phyloP scores from a whole-genome alignment of 2,888 invertebrate species.

The Melipona bicolor region DNA sequence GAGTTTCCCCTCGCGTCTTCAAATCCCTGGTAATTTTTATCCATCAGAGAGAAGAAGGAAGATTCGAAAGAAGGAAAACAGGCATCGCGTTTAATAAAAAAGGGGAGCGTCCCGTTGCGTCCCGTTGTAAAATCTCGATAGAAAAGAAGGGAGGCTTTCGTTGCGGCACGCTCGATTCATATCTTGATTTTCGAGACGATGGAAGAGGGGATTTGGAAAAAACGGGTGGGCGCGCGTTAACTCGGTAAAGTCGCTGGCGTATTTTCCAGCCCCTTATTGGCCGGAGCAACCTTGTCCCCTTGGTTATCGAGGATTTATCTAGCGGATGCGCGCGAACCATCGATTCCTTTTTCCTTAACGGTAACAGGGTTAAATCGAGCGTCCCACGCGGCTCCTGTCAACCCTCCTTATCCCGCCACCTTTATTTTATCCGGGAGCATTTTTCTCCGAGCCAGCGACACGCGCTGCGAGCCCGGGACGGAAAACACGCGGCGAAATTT shows the following conservation, averaged over 20 bases:
- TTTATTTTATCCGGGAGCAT: conserved; percentile 66
- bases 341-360: conserved; percentile 73
- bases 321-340: conserved; percentile 70
- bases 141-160: not conserved
- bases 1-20: no score
- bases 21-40: conserved; percentile 4
- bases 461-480: conserved; percentile 15
- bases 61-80: not conserved
- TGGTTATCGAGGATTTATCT: conserved; percentile 77
- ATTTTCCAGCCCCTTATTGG: conserved; percentile 69
- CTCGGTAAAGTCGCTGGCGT: conserved; percentile 61
- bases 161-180: conserved; percentile 25
- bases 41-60: not conserved
- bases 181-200: conserved; percentile 31
- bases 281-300: conserved; percentile 64
- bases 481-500: conserved; percentile 37
- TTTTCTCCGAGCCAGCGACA: conserved; percentile 48
- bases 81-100: no score
- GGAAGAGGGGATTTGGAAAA: conserved; percentile 8
- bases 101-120: not conserved
- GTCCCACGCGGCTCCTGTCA: conserved; percentile 73
- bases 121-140: not conserved
- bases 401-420: conserved; percentile 55
- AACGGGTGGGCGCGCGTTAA: conserved; percentile 43
- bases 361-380: conserved; percentile 76